A percentile compares a stretch with the other conserved stretches of the same genome.
Evolutionary conservation across 35 echinoderm and acorn worm genomes (phyloP).

Genomic region (Ophiothrix spiculata): DNA sequence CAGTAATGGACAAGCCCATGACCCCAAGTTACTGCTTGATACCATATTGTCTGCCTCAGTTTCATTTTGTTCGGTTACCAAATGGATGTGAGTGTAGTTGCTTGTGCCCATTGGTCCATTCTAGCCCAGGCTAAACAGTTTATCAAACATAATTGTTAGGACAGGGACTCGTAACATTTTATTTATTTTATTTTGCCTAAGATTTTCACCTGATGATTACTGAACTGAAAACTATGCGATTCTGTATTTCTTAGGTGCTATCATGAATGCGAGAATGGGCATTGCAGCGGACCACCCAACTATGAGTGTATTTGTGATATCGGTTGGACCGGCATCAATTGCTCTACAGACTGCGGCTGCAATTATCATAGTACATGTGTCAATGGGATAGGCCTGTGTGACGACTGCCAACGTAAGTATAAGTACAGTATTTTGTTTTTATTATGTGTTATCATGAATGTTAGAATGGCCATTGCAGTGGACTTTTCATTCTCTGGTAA

Average conservation of each 20-base stretch:
- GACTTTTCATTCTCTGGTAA: no score
- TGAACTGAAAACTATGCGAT: not conserved
- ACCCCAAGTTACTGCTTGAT: no score
- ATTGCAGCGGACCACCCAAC: conserved; percentile 53
- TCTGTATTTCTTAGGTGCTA: conserved; percentile 48
- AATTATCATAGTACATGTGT: conserved; percentile 82
- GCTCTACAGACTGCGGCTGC: conserved; percentile 73
- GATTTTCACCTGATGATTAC: no score
- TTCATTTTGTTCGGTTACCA: not conserved
- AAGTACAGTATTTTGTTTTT: no score
- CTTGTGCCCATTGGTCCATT: no score
- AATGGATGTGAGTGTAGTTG: not conserved
- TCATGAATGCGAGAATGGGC: conserved; percentile 71
- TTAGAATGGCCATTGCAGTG: conserved; percentile 65
- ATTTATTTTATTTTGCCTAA: no score
- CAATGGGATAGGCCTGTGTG: conserved; percentile 69
- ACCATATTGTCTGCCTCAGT: not conserved
- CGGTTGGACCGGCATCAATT: conserved; percentile 83
- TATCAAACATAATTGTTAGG: no score
- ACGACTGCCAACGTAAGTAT: conserved; percentile 80
- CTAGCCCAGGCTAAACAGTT: no score
- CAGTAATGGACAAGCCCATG: no score
- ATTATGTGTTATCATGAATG: conserved; percentile 70
- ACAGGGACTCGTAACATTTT: no score
- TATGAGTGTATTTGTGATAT: conserved; percentile 82